A percentile compares a stretch with the other conserved stretches of the same genome.
Evolutionary conservation across 2,888 invertebrate genomes (phyloP).

Genomic region (Pristionchus exspectatus): DNA sequence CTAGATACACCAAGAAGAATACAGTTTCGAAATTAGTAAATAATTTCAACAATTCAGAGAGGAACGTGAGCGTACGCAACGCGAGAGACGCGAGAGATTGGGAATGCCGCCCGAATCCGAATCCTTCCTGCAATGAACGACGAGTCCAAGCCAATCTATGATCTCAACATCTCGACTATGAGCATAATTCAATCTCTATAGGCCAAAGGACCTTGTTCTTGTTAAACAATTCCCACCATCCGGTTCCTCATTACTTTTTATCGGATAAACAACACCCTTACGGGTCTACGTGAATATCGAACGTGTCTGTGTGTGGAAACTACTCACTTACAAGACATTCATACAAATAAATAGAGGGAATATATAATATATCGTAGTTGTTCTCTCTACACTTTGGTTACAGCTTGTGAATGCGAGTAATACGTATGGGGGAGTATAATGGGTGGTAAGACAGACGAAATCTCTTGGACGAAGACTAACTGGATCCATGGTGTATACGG

Average conservation of each 20-base stretch:
- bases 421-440: neutral
- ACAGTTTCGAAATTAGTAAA: neutral
- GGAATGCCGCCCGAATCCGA: neutral
- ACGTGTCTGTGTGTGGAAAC: constrained; percentile 9
- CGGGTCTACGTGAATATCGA: constrained; percentile 2
- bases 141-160: neutral
- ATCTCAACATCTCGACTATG: neutral
- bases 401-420: constrained; percentile 2
- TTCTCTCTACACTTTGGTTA: constrained; percentile 39
- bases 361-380: neutral
- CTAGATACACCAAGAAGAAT: neutral
- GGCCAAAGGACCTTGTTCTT: constrained; percentile 7
- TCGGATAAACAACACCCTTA: constrained; percentile 41
- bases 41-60: neutral
- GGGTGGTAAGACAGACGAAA: neutral
- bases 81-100: neutral
- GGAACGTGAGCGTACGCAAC: neutral
- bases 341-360: neutral
- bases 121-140: neutral
- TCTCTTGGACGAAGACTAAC: neutral
- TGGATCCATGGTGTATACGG: neutral
- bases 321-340: constrained; percentile 22
- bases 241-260: constrained; percentile 18
- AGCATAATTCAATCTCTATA: neutral
- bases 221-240: neutral